Evolutionary conservation across 2,113 vertebrate species (phyloP).

Genomic region (Capra hircus): DNA sequence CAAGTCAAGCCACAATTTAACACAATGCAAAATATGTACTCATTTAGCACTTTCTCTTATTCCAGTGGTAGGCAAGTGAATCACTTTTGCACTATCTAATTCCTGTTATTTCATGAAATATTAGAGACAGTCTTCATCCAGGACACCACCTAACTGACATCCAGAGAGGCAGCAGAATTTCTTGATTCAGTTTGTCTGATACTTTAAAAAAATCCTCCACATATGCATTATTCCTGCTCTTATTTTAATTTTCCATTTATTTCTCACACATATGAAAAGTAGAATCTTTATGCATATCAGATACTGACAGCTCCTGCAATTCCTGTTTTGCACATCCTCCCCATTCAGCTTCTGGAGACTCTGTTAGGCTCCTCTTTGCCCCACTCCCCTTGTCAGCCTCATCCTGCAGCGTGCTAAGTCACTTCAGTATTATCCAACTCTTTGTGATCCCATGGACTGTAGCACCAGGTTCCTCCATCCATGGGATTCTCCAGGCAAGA

Average conservation of each 20-base stretch:
- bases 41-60: neutral
- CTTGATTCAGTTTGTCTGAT: neutral
- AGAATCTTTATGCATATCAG: neutral
- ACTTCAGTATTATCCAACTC: neutral
- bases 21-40: neutral
- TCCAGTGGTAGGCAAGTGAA: neutral
- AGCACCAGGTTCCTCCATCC: neutral
- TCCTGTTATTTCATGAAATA: neutral
- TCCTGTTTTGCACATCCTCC: neutral
- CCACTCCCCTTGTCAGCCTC: accelerated
- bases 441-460: neutral
- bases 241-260: neutral
- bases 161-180: neutral
- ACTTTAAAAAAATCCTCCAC: neutral
- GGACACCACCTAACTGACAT: neutral
- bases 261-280: neutral
- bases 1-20: neutral
- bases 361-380: neutral
- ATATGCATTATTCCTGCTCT: neutral
- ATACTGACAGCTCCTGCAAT: neutral
- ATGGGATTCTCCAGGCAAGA: neutral
- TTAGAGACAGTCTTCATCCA: neutral
- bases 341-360: neutral
- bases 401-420: neutral
- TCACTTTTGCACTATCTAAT: neutral